Evolutionary conservation across 2,888 invertebrate species (phyloP), one percentile per base, ranked within the genome.

Genomic region (Caenorhabditis becei): DNA sequence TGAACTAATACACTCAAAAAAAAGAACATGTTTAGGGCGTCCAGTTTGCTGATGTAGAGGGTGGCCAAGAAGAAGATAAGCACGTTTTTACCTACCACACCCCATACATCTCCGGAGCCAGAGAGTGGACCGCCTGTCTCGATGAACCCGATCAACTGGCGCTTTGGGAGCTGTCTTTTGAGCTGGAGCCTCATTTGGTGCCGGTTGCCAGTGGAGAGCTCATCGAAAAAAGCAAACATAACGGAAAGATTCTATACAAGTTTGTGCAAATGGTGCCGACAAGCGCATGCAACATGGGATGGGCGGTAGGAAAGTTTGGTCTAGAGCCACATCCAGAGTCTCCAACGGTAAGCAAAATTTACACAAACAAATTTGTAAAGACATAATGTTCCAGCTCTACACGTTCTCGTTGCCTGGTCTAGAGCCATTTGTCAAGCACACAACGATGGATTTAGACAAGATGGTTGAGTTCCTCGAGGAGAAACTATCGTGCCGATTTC

Each of bases 91-190:
- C 91, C 8, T 89, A 87, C 58, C 82, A 87, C 41, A 83, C 88
- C 11, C 81, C 83, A 1, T 71, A 78, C 28, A 67, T 83, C 10
- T 67, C 83, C 3, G 82, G 85, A 23, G 87, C 89, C 8, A 72
- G 93, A 5, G 93, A 97, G 44, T 99, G 99, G 99, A 97, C 99
- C 91, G 99, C 99, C 0, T 99, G 99, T 91, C 95, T 99, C 0
- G 99, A 99, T 92, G 95, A 96, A 86, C 97, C 95, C 92, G 96
- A 96, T 0, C 98, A 99, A 92, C 96, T 97, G 0, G 97, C 97
- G 91, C 96, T 98, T 0, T 99, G 99, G 99, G 96, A 96, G 91
- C 92, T 99, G 23, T 97, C 98, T 18, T 80, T 80, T 28, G 70
- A 63, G 7, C n/a, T 80, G 20, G 59, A 69, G 5, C 56, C 63